phyloP scores from a whole-genome alignment of 2,888 invertebrate genomes.

The Torymus texanus region DNA sequence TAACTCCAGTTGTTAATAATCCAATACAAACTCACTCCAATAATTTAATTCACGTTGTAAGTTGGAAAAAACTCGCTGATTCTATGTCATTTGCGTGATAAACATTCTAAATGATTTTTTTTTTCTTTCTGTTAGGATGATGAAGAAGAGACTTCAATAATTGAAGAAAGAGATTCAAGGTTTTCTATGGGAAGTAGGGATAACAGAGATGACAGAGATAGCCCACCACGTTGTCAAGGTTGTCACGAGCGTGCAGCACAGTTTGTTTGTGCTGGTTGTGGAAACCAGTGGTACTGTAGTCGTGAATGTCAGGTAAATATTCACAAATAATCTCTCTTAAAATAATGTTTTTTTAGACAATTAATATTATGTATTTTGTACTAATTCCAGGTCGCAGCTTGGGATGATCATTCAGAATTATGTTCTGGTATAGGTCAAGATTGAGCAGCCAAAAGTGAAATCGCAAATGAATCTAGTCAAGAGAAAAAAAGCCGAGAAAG shows the following conservation, averaged over 20 bases:
- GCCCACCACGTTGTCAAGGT: constrained; percentile 88
- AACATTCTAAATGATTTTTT: constrained; percentile 13
- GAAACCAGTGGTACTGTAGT: constrained; percentile 96
- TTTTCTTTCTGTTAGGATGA: constrained; percentile 75
- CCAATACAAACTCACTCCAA: constrained; percentile 69
- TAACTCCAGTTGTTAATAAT: constrained; percentile 77
- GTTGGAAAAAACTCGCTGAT: constrained; percentile 47
- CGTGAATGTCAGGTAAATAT: constrained; percentile 89
- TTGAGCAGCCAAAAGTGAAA: constrained; percentile 59
- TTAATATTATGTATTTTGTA: constrained; percentile 8
- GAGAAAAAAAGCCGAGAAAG: constrained; percentile 62
- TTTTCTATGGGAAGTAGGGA: constrained; percentile 68
- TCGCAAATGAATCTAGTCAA: constrained; percentile 73
- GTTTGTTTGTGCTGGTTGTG: constrained; percentile 93
- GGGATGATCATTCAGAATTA: constrained; percentile 92
- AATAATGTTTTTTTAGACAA: no score
- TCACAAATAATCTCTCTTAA: no score
- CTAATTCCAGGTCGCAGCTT: constrained; percentile 83
- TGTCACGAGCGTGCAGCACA: constrained; percentile 88
- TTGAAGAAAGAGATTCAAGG: constrained; percentile 75
- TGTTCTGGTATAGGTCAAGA: constrained; percentile 82
- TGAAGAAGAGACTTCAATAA: constrained; percentile 75
- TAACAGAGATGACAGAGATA: constrained; percentile 71
- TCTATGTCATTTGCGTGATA: not conserved
- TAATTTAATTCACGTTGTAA: constrained; percentile 71